Evolutionary conservation across 2,113 vertebrate species (phyloP).

Genomic region (Speoplatyrhinus poulsoni): DNA sequence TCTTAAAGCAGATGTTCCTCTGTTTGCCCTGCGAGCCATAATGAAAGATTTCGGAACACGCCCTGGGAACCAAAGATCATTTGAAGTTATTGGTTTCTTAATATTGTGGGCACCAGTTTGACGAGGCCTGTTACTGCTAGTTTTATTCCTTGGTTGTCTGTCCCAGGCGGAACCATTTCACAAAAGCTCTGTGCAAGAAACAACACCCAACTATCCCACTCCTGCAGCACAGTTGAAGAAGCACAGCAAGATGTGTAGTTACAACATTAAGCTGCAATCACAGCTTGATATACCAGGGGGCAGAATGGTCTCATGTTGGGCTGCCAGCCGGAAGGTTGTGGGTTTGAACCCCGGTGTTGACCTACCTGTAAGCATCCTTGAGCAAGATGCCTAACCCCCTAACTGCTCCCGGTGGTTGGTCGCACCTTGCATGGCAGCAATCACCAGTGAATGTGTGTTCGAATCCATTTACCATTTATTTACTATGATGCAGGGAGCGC

Average conservation of each 20-base stretch:
- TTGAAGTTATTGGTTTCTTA: slow-evolving; percentile 29
- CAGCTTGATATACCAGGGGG: not conserved
- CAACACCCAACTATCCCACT: slow-evolving; percentile 20
- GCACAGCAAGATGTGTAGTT: not conserved
- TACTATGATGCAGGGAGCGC: slow-evolving; percentile 27
- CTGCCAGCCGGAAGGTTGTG: too few relatives aligned
- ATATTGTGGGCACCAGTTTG: slow-evolving; percentile 35
- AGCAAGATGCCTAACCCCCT: too few relatives aligned
- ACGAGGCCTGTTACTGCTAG: slow-evolving; percentile 26
- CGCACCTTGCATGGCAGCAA: too few relatives aligned
- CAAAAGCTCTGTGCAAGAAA: slow-evolving; percentile 15
- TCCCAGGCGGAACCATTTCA: slow-evolving; percentile 31
- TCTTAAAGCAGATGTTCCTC: slow-evolving; percentile 20
- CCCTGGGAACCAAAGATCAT: slow-evolving; percentile 37
- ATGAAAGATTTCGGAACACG: slow-evolving; percentile 27
- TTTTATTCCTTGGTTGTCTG: slow-evolving; percentile 37
- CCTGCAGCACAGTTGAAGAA: not conserved
- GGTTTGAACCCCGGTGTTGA: too few relatives aligned
- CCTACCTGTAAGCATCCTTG: too few relatives aligned
- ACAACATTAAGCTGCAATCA: not conserved
- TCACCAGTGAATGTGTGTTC: too few relatives aligned
- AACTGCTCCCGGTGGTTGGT: too few relatives aligned
- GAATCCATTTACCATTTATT: not conserved
- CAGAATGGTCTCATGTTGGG: too few relatives aligned
- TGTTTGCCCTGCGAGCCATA: slow-evolving; percentile 23